These are phyloP conservation scores for Limnephilus lunatus DNA, from an alignment of 2,888 invertebrate genomes.

Conservation along the genomic window DNA sequence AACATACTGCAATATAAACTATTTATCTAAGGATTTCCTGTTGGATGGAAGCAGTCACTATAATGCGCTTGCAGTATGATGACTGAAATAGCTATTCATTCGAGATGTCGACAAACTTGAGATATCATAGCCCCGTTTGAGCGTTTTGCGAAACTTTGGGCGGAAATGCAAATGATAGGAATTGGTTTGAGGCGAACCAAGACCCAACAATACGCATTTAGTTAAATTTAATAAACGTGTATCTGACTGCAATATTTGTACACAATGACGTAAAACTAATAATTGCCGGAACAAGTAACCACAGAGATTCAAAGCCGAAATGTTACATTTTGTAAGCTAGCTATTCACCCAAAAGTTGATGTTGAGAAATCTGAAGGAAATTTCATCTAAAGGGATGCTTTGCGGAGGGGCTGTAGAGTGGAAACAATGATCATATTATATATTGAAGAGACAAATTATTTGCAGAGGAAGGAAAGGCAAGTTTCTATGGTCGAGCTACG, in stretches of 20 bases:
- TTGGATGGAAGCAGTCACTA: not conserved
- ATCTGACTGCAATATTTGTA: not conserved
- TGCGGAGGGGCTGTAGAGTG: not conserved
- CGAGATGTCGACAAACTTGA: not conserved
- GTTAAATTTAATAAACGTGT: not conserved
- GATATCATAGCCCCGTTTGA: not conserved
- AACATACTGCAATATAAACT: not conserved
- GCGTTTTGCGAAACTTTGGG: not conserved
- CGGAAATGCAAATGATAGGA: not conserved
- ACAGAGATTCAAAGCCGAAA: not conserved
- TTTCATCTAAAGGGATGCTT: not conserved
- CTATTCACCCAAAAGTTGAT: not conserved
- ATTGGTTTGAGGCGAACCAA: not conserved
- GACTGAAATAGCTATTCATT: not conserved
- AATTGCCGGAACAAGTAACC: no score
- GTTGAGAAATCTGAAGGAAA: not conserved
- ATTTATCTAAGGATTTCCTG: not conserved
- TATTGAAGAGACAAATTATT: not conserved
- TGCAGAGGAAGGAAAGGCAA: not conserved
- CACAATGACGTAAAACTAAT: no score
- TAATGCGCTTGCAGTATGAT: not conserved
- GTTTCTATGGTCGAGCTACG: no score
- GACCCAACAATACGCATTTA: not conserved
- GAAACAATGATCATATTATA: not conserved
- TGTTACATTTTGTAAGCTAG: not conserved